Percentiles rank a stretch among this genome's conserved stretches.
These are phyloP conservation scores for Sialia sialis DNA, from an alignment of 2,113 vertebrate species.

Conservation along the genomic window DNA sequence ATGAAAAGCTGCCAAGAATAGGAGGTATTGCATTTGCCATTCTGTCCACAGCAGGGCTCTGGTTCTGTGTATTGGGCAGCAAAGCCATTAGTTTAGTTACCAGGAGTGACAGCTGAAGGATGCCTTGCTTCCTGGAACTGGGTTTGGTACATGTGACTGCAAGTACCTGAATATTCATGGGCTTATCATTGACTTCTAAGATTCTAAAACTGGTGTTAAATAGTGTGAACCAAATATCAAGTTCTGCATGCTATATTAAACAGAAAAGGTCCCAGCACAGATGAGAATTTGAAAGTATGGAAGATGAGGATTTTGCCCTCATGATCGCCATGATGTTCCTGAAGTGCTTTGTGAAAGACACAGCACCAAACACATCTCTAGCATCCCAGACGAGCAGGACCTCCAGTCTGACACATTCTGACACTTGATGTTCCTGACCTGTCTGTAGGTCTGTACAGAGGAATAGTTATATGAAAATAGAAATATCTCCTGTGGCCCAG, in stretches of 20 bases:
- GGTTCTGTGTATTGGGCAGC: background rate
- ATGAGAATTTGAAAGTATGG: background rate
- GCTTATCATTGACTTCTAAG: fast-evolving
- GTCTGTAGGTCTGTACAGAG: background rate
- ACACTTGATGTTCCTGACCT: background rate
- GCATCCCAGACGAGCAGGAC: background rate
- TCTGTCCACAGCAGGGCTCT: background rate
- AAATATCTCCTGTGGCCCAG: background rate
- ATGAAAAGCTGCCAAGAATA: background rate
- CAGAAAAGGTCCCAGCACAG: background rate
- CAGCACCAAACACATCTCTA: fast-evolving
- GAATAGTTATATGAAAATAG: background rate
- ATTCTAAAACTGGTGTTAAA: background rate
- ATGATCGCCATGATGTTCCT: background rate
- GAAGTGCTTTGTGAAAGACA: background rate
- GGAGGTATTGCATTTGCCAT: background rate
- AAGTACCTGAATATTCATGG: background rate
- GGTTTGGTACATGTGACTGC: background rate
- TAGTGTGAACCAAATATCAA: background rate
- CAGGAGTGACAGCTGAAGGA: background rate
- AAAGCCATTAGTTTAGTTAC: background rate
- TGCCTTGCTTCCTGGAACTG: background rate
- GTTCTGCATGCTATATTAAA: background rate
- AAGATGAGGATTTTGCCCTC: background rate
- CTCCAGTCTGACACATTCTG: background rate